Evolutionary conservation across 2,113 vertebrate species (phyloP).

Genomic region (Pseudorhombus dupliciocellatus): DNA sequence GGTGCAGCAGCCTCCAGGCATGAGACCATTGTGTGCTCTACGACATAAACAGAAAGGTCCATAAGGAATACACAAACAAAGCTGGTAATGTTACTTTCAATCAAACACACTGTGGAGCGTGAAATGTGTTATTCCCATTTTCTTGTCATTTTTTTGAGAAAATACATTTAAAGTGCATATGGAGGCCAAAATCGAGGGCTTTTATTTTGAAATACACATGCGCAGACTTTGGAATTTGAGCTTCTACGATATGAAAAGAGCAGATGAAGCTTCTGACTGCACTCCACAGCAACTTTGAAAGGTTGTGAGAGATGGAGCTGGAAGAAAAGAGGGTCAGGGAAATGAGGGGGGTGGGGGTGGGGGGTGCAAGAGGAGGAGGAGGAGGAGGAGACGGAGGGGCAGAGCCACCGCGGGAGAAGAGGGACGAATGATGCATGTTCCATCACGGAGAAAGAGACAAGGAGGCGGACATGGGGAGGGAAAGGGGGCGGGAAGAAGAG

Average conservation of each 20-base stretch:
- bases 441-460: background rate
- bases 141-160: background rate
- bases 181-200: background rate
- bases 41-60: slow-evolving; percentile 1
- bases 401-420: background rate
- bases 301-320: too few species aligned
- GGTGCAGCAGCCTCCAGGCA: slow-evolving; percentile 10
- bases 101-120: background rate
- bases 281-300: slow-evolving; percentile 25
- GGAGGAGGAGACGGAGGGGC: background rate
- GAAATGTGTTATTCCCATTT: background rate
- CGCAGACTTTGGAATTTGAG: background rate
- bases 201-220: too few species aligned
- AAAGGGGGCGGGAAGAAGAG: background rate
- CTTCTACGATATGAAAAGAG: background rate
- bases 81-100: slow-evolving; percentile 11
- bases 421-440: background rate
- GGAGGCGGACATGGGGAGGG: background rate
- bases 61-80: slow-evolving; percentile 10
- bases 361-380: slow-evolving; percentile 1
- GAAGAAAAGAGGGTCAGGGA: background rate
- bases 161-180: background rate
- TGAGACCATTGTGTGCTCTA: slow-evolving; percentile 9
- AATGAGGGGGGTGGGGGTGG: too few species aligned
- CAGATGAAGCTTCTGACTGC: slow-evolving; percentile 19